Evolutionary conservation across 2,797 vertebrate species (phyloP), one percentile per base, ranked within the genome.

Genomic region (Triplophysa yarkandensis): DNA sequence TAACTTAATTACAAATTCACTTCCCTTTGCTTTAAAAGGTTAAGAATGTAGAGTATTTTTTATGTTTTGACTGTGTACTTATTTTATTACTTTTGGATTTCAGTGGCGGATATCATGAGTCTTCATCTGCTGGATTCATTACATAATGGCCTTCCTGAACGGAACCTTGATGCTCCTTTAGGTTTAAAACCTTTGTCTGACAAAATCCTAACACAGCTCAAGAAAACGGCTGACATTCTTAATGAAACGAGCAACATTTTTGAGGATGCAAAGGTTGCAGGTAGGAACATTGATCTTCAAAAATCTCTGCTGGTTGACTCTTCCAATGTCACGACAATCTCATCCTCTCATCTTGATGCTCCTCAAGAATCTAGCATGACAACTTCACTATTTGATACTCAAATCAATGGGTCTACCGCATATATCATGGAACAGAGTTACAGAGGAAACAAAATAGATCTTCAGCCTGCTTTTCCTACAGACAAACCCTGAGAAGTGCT

Each of bases 61-160:
- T n/a, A n/a, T 32, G 7, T 32, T 32, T 7, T 32, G 3, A 3
- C 7, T 7, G 7, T 32, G 21, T 17, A 60, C 6, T 0, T 0
- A 14, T 39, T 8, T 30, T 14, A 13, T 46, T 36, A 55, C 48
- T 68, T 39, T 39, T 14, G 3, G 71, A 68, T 75, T 84, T 14
- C 41, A 90, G 90, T 86, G 68, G 85, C 74, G 0, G 89, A 89
- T 77, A 84, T 89, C 58, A 90, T 87, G 87, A 82, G 78, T 28
- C 81, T 83, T 41, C 74, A 80, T 58, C 36, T 67, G 17, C 71
- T 66, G 16, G 43, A 77, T 10, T 36, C 2, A 36, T 2, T 73
- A 17, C 68, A 66, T 25, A 78, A 80, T 61, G 48, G 74, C 17
- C 60, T 61, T 11, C n/a, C 54, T 2, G 76, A 43, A 25, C 81